Base-by-base conservation (phyloP, 2,888 invertebrate species). In the Malthinus seriepunctatus region DNA sequence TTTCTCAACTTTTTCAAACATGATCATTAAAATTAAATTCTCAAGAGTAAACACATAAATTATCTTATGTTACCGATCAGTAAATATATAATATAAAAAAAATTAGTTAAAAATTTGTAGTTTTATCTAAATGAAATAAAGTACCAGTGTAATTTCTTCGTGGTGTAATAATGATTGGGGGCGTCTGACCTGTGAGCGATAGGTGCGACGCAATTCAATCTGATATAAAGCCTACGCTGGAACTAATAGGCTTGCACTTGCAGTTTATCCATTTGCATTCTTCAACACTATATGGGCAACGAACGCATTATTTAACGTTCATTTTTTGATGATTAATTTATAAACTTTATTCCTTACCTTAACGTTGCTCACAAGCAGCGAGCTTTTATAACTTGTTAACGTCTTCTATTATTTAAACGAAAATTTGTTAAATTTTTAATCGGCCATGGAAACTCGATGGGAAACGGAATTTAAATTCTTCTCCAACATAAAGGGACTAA, bases 121-220 rank as follows among this genome's bases (percentile, higher is more conserved):
- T 42, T 51, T 60, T 63, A 65, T 65, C 65, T 65, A 62, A 63
- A 65, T 62, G 63, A 65, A 63, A 62, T 57, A 57, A 60, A 65
- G 62, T 62, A 59, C 63, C 63, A 54, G 60, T 51, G 65, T 60
- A 51, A 51, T 55, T 51, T 56, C 48, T 42, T 53, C 53, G 51
- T 60, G 49, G 57, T 57, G 57, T 63, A 63, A 63, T 63, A 63
- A 63, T 58, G 60, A 56, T 51, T 56, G 56, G 56, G 56, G 56
- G 56, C 56, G 56, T 50, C 50, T 57, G 54, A 58, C 58, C 58
- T 58, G 46, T 54, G 54, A 58, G 58, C 53, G 58, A 63, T 64
- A 63, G 63, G 64, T 64, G 64, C 63, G 63, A 63, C 62, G 58
- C 51, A 48, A 52, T 46, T 53, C 46, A 60, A 63, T 63, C 63